These are phyloP conservation scores for Hystrix cristata DNA, from an alignment of 2,113 vertebrate species.

Conservation along the genomic window DNA sequence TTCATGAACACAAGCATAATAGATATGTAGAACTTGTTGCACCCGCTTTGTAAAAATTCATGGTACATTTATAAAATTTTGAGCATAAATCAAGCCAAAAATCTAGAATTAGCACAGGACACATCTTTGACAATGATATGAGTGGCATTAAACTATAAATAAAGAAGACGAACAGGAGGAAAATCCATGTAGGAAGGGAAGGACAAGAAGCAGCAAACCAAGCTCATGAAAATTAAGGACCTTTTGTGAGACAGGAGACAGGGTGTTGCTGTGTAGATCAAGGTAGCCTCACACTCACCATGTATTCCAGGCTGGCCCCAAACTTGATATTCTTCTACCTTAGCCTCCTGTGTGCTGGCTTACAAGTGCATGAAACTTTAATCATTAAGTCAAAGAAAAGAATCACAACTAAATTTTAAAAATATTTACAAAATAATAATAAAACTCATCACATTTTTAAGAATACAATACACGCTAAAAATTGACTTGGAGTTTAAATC, in stretches of 20 bases:
- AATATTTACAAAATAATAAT: slow-evolving; percentile 14
- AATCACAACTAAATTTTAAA: slow-evolving; percentile 45
- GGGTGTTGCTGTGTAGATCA: not conserved
- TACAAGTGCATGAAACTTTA: not conserved
- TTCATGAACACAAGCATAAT: not conserved
- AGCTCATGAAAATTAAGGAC: not conserved
- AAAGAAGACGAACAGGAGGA: not conserved
- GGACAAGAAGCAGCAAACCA: not conserved
- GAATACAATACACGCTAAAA: not conserved
- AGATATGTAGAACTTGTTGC: not conserved
- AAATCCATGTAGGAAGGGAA: not conserved
- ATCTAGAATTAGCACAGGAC: not conserved
- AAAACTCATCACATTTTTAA: not conserved
- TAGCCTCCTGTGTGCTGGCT: not conserved
- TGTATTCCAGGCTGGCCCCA: not conserved
- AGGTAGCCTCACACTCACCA: not conserved
- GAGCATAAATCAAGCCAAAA: slow-evolving; percentile 39
- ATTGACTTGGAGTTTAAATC: not conserved
- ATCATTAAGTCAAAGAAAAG: slow-evolving; percentile 20
- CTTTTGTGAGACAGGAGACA: not conserved
- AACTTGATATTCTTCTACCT: not conserved
- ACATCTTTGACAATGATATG: not conserved
- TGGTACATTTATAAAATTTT: slow-evolving; percentile 31
- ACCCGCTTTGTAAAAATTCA: not conserved
- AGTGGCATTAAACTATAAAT: slow-evolving; percentile 24